Percentiles rank a stretch among this genome's conserved stretches.
Evolutionary conservation across 2,888 invertebrate genomes (phyloP).

Genomic region (Ecdyonurus torrentis): DNA sequence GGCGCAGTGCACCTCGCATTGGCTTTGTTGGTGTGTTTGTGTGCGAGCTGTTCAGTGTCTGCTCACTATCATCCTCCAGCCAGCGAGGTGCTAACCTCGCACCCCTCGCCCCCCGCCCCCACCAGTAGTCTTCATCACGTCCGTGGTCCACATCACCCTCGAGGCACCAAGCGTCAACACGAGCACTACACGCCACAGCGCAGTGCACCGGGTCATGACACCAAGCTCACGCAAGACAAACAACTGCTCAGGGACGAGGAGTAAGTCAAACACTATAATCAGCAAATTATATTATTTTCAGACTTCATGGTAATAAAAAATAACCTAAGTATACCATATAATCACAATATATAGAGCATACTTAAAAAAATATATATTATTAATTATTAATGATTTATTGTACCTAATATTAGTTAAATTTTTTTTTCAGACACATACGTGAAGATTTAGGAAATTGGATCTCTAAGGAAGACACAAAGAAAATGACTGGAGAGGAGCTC

Average conservation of each 20-base stretch:
- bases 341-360: too few species aligned
- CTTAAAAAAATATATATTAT: too few species aligned
- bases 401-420: too few species aligned
- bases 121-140: constrained; percentile 25
- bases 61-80: not conserved
- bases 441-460: constrained; percentile 55
- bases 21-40: too few species aligned
- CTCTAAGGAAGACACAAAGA: constrained; percentile 37
- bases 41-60: too few species aligned
- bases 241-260: constrained; percentile 56
- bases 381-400: too few species aligned
- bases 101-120: constrained; percentile 49
- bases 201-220: constrained; percentile 17
- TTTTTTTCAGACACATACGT: constrained; percentile 48
- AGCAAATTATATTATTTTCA: constrained; percentile 4
- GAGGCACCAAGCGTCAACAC: constrained; percentile 27
- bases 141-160: constrained; percentile 49
- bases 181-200: constrained; percentile 41
- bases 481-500: constrained; percentile 69
- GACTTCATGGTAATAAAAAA: not conserved
- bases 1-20: too few species aligned
- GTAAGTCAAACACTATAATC: constrained; percentile 33
- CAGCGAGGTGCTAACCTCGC: constrained; percentile 19
- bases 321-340: too few species aligned
- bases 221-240: constrained; percentile 49